Conservation (phyloP, 2,888 invertebrate species). For the Ichneumon xanthorius region DNA sequence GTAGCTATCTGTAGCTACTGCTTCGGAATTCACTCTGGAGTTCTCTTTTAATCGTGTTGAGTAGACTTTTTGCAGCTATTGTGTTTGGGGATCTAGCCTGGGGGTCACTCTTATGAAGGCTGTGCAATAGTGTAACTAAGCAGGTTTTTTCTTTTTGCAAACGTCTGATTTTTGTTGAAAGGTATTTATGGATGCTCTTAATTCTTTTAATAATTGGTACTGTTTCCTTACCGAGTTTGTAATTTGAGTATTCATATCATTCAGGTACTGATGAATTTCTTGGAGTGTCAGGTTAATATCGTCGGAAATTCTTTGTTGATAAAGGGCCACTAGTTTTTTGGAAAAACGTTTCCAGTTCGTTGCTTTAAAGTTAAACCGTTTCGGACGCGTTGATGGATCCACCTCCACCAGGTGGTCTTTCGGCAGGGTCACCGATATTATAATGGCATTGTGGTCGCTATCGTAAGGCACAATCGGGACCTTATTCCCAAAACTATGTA, state of each 20-base stretch:
- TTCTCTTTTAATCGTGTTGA: neutral
- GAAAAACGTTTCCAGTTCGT: neutral
- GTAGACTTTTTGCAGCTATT: neutral
- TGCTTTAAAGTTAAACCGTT: neutral
- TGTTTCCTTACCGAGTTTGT: neutral
- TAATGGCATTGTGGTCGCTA: slow-evolving; percentile 1
- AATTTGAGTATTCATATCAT: neutral
- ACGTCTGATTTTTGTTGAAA: neutral
- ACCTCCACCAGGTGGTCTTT: neutral
- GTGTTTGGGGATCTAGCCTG: too few relatives aligned
- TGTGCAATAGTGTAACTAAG: neutral
- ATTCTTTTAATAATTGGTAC: neutral
- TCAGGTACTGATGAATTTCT: neutral
- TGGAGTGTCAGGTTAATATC: neutral
- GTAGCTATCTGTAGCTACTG: neutral
- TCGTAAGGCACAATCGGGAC: neutral
- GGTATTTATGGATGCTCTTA: neutral
- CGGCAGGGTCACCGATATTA: neutral
- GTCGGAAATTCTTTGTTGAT: neutral
- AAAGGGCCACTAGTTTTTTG: neutral
- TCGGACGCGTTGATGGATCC: neutral
- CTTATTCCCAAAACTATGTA: neutral
- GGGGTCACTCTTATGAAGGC: neutral
- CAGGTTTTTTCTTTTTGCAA: neutral
- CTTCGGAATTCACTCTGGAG: neutral